These are phyloP conservation scores for Trinectes maculatus DNA, from an alignment of 2,113 vertebrate genomes.

Conservation along the genomic window DNA sequence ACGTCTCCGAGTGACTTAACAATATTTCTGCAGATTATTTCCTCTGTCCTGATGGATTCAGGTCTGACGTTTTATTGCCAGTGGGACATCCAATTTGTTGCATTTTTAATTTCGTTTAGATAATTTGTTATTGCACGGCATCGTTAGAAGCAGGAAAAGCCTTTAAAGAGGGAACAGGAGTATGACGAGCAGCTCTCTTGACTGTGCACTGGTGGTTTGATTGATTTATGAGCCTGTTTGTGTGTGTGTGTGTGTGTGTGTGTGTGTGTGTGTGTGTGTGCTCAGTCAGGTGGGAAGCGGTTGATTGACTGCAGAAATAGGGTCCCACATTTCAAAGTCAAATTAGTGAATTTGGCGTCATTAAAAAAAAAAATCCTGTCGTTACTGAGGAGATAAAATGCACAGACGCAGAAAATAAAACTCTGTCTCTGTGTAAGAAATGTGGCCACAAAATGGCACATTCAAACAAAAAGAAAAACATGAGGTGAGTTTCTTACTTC, in stretches of 20 bases:
- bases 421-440: neutral
- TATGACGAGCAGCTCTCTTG: constrained; percentile 17
- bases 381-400: constrained; percentile 4
- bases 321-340: constrained; percentile 48
- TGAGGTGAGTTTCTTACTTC: neutral
- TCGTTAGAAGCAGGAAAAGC: neutral
- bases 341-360: constrained; percentile 36
- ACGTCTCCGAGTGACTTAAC: no score
- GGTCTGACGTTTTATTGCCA: no score
- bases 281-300: constrained; percentile 17
- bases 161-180: neutral
- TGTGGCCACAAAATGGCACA: neutral
- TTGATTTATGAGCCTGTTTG: constrained; percentile 6
- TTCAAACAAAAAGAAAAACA: neutral
- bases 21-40: no score
- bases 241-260: neutral
- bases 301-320: constrained; percentile 41
- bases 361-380: neutral
- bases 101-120: no score
- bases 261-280: neutral
- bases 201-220: constrained; percentile 4
- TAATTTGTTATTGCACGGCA: neutral
- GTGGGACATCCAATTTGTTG: no score
- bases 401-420: neutral
- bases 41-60: no score